These are phyloP conservation scores for Sitta europaea DNA, from an alignment of 2,113 vertebrate species.

Conservation along the genomic window DNA sequence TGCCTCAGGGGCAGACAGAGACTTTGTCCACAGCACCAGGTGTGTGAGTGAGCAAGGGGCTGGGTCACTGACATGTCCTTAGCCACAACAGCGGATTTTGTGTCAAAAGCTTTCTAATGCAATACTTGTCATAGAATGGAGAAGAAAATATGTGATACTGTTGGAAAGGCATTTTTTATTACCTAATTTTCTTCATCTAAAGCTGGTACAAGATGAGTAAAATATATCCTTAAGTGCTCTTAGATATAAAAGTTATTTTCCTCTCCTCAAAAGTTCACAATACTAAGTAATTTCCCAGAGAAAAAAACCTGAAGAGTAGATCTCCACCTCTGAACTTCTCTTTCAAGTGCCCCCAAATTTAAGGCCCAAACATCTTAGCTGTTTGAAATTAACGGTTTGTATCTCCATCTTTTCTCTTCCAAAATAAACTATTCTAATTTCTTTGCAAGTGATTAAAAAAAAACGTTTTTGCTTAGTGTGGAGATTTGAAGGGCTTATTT, in stretches of 20 bases:
- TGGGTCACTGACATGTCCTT: too few species aligned
- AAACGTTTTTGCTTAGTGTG: neutral
- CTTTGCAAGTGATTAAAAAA: neutral
- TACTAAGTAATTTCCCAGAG: neutral
- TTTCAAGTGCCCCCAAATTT: neutral
- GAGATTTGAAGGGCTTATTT: neutral
- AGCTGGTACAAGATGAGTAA: neutral
- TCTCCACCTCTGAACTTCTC: neutral
- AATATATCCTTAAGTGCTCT: neutral
- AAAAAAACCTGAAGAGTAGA: neutral
- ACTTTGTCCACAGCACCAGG: accelerated
- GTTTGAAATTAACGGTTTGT: neutral
- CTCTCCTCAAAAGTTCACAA: neutral
- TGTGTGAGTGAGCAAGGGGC: accelerated
- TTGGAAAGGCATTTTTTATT: neutral
- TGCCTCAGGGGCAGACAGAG: neutral
- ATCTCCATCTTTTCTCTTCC: neutral
- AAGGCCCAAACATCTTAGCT: neutral
- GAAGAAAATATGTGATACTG: neutral
- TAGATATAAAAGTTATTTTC: neutral
- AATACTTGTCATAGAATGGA: accelerated
- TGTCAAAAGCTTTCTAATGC: neutral
- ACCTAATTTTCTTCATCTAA: neutral
- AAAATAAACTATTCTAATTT: neutral
- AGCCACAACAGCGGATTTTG: neutral